Evolutionary conservation across 2,113 vertebrate genomes (phyloP).

Genomic region (Nothobranchius furzeri): DNA sequence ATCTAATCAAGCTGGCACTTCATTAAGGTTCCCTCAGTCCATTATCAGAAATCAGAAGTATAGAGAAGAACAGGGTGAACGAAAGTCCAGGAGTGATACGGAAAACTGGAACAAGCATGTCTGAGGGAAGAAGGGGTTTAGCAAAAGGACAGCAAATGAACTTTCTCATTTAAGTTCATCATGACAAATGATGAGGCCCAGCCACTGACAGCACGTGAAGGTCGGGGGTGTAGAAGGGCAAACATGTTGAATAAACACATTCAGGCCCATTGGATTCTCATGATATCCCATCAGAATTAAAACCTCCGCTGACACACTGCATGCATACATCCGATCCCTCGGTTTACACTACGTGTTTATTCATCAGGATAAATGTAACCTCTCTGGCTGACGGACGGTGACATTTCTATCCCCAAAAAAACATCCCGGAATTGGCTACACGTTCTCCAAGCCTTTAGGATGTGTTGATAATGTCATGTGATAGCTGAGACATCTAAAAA

Average conservation of each 20-base stretch:
- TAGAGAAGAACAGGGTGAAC: conserved; percentile 16
- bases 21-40: conserved; percentile 54
- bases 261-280: conserved; percentile 37
- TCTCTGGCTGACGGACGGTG: conserved; percentile 42
- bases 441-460: conserved; percentile 50
- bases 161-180: conserved; percentile 48
- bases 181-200: conserved; percentile 63
- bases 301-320: conserved; percentile 57
- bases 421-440: conserved; percentile 55
- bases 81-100: conserved; percentile 45
- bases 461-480: conserved; percentile 59
- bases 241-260: conserved; percentile 68
- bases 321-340: conserved; percentile 61
- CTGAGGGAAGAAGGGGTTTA: conserved; percentile 34
- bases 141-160: conserved; percentile 40
- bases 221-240: conserved; percentile 9
- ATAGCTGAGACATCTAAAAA: conserved; percentile 52
- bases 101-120: conserved; percentile 55
- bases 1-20: conserved; percentile 68
- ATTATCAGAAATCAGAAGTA: conserved; percentile 57
- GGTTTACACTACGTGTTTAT: conserved; percentile 61
- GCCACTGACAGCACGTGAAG: conserved; percentile 44
- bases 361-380: conserved; percentile 57
- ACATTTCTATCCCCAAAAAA: conserved; percentile 67
- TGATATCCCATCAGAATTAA: conserved; percentile 30